Evolutionary conservation across 2,797 vertebrate species (phyloP), one percentile per base, ranked within the genome.

Genomic region (Sebastiscus albofasciatus): DNA sequence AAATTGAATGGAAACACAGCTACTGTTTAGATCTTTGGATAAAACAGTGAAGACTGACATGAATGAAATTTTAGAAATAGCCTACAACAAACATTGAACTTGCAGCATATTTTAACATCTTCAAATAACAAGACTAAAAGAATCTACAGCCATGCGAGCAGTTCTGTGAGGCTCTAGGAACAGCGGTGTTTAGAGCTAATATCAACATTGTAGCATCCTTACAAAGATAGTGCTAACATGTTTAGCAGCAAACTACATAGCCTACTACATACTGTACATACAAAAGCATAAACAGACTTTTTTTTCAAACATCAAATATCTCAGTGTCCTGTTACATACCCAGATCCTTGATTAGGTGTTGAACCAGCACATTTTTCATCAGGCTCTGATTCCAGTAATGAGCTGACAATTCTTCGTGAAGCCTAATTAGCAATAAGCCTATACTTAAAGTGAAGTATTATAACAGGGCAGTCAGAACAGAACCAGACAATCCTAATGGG

Each of bases 381-480:
- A 34, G 22, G 14, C 18, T 66, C 24, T 74, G 3, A 71, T 49
- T 58, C 6, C 22, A 55, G 27, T 33, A 59, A 61, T 71, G 39
- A 78, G 20, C 64, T 59, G 52, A 26, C 36, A 31, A 68, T 61
- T 52, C 58, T 72, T 79, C 22, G 54, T 52, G 26, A 81, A 56
- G 20, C 9, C 27, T 75, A 18, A 64, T 82, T 49, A 82, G n/a
- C 61, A 59, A 65, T 8, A 70, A 61, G 5, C 31, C n/a, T 62
- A 14, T 22, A 34, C 9, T 52, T 58, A 4, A 58, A 67, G 34
- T 60, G 3, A 77, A 77, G 6, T 66, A 55, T 60, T 75, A 55
- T 26, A 74, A 58, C 34, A 64, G 11, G 2, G 13, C 22, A 65
- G 54, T 34, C n/a, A 27, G 26, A 75, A 52, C 34, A 77, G 22